These are phyloP conservation scores for Chamaetylas fuelleborni DNA, from an alignment of 2,113 vertebrate genomes.

Conservation along the genomic window DNA sequence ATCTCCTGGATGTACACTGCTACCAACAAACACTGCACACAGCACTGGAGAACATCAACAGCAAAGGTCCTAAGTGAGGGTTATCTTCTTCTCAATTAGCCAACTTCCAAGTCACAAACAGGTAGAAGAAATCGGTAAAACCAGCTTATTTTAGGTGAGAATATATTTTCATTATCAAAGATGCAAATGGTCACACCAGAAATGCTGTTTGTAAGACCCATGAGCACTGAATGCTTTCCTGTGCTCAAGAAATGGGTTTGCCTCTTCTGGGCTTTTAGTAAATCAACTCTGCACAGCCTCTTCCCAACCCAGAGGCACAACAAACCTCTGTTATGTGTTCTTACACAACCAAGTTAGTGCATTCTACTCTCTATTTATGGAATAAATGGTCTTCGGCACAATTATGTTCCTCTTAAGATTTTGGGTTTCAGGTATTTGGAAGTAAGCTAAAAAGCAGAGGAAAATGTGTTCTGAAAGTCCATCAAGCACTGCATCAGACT, in stretches of 20 bases:
- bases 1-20: background rate
- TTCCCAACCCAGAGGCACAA: background rate
- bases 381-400: background rate
- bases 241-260: background rate
- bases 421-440: background rate
- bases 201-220: background rate
- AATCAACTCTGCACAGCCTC: background rate
- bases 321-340: background rate
- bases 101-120: background rate
- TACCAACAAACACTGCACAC: background rate
- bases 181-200: background rate
- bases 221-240: background rate
- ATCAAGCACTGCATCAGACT: fast-evolving
- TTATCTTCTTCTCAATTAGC: background rate
- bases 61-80: background rate
- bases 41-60: background rate
- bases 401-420: background rate
- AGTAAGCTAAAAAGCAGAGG: background rate
- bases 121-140: background rate
- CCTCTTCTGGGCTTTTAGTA: background rate
- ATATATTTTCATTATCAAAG: background rate
- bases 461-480: background rate
- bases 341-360: background rate
- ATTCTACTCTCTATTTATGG: background rate
- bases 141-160: background rate